A percentile compares a stretch with the other conserved stretches of the same genome.
phyloP scores from a whole-genome alignment of 2,113 vertebrate genomes.

The Lontra canadensis region DNA sequence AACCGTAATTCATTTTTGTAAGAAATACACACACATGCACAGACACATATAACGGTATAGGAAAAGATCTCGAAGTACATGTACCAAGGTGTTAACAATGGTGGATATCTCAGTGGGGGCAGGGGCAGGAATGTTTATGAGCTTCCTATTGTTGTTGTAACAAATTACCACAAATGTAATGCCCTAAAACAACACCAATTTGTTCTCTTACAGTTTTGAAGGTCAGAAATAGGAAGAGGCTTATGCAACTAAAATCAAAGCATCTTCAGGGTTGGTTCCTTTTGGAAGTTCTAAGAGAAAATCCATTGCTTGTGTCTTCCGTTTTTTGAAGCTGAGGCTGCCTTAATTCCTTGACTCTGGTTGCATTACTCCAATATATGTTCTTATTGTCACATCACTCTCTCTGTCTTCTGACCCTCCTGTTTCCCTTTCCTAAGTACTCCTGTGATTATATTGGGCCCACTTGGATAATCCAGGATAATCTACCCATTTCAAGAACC shows the following conservation, averaged over 20 bases:
- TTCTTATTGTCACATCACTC: background rate
- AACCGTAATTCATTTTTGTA: background rate
- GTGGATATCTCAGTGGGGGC: background rate
- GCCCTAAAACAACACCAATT: background rate
- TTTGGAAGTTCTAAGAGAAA: background rate
- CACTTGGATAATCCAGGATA: background rate
- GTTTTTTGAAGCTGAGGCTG: background rate
- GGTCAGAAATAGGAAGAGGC: background rate
- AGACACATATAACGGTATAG: background rate
- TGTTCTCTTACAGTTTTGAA: background rate
- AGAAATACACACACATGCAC: background rate
- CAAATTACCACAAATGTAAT: background rate
- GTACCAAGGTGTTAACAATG: background rate
- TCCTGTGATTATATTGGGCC: background rate
- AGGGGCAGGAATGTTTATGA: background rate
- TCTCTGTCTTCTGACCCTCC: background rate
- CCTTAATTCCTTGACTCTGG: background rate
- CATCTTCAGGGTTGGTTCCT: background rate
- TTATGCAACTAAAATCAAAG: background rate
- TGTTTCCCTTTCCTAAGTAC: background rate
- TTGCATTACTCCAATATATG: background rate
- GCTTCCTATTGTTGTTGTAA: background rate
- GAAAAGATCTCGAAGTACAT: background rate
- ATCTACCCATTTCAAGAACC: background rate
- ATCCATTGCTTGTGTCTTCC: background rate